These are phyloP conservation scores for Sparidentex hasta DNA, from an alignment of 2,797 vertebrate genomes.

Conservation along the genomic window DNA sequence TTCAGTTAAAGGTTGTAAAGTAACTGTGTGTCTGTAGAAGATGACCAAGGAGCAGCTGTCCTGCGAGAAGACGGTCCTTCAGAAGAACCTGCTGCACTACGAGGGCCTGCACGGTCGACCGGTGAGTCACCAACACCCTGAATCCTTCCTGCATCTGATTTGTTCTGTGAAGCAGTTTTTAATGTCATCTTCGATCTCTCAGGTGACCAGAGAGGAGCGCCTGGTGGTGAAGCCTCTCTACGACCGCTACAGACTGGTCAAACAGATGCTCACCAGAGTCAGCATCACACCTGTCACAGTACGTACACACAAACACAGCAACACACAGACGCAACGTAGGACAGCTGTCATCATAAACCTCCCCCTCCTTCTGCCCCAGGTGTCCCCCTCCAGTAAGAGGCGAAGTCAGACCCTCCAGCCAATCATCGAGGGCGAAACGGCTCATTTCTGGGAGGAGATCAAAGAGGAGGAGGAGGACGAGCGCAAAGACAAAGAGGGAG, in stretches of 20 bases:
- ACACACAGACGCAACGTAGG: neutral
- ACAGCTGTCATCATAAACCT: neutral
- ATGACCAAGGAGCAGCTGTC: conserved; percentile 97
- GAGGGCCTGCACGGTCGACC: conserved; percentile 96
- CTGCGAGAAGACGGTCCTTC: conserved; percentile 95
- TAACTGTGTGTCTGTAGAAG: conserved; percentile 83
- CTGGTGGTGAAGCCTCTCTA: conserved; percentile 96
- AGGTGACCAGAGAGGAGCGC: conserved; percentile 96
- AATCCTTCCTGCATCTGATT: neutral
- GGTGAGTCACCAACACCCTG: conserved; percentile 76
- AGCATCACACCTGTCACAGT: conserved; percentile 95
- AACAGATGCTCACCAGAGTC: conserved; percentile 98
- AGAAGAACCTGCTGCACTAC: conserved; percentile 97
- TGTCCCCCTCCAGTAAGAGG: conserved; percentile 95
- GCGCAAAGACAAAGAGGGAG: conserved; percentile 75
- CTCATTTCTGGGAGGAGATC: conserved; percentile 98
- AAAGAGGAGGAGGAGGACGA: conserved; percentile 89
- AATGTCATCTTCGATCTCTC: neutral
- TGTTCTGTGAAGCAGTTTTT: neutral
- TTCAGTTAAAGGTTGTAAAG: neutral
- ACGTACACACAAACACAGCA: conserved; percentile 68
- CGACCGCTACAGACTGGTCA: conserved; percentile 96
- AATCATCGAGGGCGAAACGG: conserved; percentile 98
- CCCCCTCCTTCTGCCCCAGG: conserved; percentile 74
- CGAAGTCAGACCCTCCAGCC: conserved; percentile 95